Conservation (phyloP, 2,113 vertebrate genomes). For the Nipponia nippon region DNA sequence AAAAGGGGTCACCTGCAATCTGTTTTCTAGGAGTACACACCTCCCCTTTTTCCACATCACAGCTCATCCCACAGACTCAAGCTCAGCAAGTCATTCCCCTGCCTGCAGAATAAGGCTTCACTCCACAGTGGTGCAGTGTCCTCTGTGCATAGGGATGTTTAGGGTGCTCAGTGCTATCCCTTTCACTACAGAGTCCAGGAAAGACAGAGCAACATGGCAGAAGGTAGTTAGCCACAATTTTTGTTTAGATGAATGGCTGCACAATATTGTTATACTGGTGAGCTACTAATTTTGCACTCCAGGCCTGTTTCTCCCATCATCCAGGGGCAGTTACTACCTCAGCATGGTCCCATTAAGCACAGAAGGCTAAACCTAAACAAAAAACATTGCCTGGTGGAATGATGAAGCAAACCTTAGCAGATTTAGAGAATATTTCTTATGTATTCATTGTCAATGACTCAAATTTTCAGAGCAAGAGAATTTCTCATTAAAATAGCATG, state of each 20-base stretch:
- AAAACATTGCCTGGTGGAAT: neutral
- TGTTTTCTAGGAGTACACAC: neutral
- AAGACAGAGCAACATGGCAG: neutral
- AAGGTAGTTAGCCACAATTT: neutral
- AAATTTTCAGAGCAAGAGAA: neutral
- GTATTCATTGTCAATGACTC: neutral
- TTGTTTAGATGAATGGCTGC: neutral
- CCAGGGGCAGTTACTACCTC: neutral
- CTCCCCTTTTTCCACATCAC: neutral
- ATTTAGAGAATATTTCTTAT: neutral
- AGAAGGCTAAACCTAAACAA: neutral
- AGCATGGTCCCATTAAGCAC: neutral
- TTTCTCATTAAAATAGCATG: neutral
- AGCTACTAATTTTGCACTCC: neutral
- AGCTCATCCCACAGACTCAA: neutral
- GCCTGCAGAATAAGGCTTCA: neutral
- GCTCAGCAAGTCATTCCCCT: neutral
- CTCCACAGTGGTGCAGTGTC: accelerated
- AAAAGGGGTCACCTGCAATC: neutral
- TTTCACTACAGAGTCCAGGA: neutral
- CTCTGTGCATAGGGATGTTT: no score
- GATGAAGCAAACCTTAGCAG: neutral
- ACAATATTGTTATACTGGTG: neutral
- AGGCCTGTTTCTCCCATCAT: neutral
- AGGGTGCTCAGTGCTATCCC: neutral